Evolutionary conservation across 2,113 vertebrate genomes (phyloP), one percentile per base, ranked within the genome.

Genomic region (Ploceus nigricollis): DNA sequence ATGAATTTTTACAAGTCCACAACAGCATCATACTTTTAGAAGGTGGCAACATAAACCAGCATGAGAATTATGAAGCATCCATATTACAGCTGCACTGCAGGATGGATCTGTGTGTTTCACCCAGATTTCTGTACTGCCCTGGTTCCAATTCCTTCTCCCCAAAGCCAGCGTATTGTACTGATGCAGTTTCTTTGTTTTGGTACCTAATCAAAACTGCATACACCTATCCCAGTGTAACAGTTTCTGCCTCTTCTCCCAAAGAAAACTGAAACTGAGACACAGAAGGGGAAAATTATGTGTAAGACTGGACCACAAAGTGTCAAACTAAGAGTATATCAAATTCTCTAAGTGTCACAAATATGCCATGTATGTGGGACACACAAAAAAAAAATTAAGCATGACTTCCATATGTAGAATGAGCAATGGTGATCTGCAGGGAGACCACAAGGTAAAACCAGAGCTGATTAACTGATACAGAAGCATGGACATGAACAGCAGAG

Each of bases 401-500:
- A 78, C 63, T 94, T 93, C 47, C 19, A 11, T 8, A 37, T 2
- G 7, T 16, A 76, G 47, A 60, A 82, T 71, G 40, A 79, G 54
- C 44, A 90, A 39, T 65, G 45, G 31, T 77, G 40, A 82, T 63
- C 66, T 82, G 48, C 61, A 87, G 51, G 28, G 85, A 66, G 61
- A 68, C 19, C 24, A 78, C 3, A 14, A 9, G 69, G 45, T 70
- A 83, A 75, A 71, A 54, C 40, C 54, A 50, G 31, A 79, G 30
- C 42, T 54, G 51, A 89, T 47, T 56, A 80, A 69, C 33, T 39
- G 40, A 44, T 47, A 90, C 9, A 69, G n/a, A 85, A 93, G 75
- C 79, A 78, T 23, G 53, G 69, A 73, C 48, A 69, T 57, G 54
- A 87, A 72, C 15, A 86, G 68, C 61, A 79, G 80, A 91, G 87